phyloP scores from a whole-genome alignment of 2,888 invertebrate genomes.

The Ectemnius lituratus region DNA sequence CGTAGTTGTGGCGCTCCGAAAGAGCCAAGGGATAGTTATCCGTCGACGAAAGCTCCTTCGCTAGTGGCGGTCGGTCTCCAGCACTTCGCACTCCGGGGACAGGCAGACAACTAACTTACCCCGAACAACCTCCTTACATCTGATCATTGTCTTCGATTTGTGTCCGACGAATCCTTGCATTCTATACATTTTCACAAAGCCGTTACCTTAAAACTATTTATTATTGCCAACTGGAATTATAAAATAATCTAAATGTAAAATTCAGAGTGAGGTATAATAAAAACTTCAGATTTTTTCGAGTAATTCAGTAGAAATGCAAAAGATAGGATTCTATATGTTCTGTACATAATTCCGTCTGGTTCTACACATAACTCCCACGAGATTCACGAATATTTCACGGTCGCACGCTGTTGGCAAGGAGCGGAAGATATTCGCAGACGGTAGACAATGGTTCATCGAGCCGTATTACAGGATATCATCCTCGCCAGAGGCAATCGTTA shows the following conservation, averaged over 20 bases:
- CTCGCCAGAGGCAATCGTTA: conserved; percentile 39
- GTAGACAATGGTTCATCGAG: conserved; percentile 40
- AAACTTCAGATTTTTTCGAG: too few relatives aligned
- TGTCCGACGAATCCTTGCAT: too few relatives aligned
- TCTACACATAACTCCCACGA: too few relatives aligned
- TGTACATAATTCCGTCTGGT: neutral
- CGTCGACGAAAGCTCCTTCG: conserved; percentile 47
- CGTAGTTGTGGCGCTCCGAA: conserved; percentile 48
- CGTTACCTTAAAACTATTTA: too few relatives aligned
- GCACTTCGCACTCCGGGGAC: conserved; percentile 57
- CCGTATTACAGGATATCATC: conserved; percentile 46
- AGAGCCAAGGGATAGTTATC: conserved; percentile 59
- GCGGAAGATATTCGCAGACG: conserved; percentile 37
- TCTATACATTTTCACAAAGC: too few relatives aligned
- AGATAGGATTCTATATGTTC: neutral
- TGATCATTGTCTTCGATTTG: conserved; percentile 57
- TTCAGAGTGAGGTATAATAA: too few relatives aligned
- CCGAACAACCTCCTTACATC: conserved; percentile 67
- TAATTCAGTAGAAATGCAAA: too few relatives aligned
- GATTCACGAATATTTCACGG: neutral
- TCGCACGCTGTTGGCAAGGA: conserved; percentile 13
- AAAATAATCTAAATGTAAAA: too few relatives aligned
- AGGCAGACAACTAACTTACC: conserved; percentile 68
- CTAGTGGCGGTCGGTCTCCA: conserved; percentile 28
- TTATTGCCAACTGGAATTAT: too few relatives aligned